Evolutionary conservation across 2,797 vertebrate species (phyloP).

Genomic region (Bovichtus diacanthus): DNA sequence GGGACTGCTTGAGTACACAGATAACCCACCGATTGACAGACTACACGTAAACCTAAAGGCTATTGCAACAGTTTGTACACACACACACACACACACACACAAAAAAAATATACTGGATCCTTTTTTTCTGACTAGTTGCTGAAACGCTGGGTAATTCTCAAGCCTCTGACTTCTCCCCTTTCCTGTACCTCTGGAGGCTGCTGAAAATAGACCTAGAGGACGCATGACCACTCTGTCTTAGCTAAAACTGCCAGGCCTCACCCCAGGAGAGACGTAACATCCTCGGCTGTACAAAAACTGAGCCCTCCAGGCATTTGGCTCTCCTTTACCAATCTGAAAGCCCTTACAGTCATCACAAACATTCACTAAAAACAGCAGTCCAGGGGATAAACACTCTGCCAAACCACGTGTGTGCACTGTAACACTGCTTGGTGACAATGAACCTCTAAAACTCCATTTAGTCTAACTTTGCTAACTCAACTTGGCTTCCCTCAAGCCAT

Average conservation of each 20-base stretch:
- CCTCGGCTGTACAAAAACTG: constrained; percentile 44
- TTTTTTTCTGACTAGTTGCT: constrained; percentile 24
- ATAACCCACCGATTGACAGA: constrained; percentile 69
- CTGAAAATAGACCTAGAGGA: constrained; percentile 63
- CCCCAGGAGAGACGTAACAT: constrained; percentile 39
- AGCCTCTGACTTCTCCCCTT: constrained; percentile 31
- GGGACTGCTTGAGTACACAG: constrained; percentile 57
- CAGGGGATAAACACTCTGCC: constrained; percentile 27
- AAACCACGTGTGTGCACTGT: constrained; percentile 30
- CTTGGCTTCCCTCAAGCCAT: constrained; percentile 64
- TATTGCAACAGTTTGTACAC: background rate
- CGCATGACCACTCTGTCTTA: constrained; percentile 50
- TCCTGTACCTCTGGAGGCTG: constrained; percentile 45
- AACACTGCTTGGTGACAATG: constrained; percentile 34
- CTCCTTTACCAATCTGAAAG: constrained; percentile 42
- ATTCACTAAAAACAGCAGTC: constrained; percentile 28
- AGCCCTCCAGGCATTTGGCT: constrained; percentile 49
- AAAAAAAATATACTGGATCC: background rate
- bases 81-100: constrained; percentile 14
- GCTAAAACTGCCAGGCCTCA: constrained; percentile 57
- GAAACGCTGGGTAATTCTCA: constrained; percentile 47
- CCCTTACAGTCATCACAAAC: constrained; percentile 33
- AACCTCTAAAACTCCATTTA: constrained; percentile 61
- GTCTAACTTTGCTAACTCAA: constrained; percentile 69
- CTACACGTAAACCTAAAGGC: constrained; percentile 41